phyloP scores from a whole-genome alignment of 2,888 invertebrate genomes.

The Nomada hirtipes region DNA sequence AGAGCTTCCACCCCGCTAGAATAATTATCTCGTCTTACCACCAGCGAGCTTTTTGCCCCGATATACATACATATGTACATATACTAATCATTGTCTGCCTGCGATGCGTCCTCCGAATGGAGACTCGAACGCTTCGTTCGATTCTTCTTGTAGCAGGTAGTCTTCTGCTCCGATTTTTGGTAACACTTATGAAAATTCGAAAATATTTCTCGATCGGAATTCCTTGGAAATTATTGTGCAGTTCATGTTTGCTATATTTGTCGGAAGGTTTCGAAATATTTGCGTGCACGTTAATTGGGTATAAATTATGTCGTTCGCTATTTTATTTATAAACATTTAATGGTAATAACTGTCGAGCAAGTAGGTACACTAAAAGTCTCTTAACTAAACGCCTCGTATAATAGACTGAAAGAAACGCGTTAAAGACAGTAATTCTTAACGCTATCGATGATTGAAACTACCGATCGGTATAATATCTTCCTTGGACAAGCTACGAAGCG shows the following conservation, averaged over 20 bases:
- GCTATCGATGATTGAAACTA: no score
- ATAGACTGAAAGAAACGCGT: no score
- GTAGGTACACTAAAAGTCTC: neutral
- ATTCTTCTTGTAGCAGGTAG: neutral
- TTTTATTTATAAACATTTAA: neutral
- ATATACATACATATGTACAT: constrained; percentile 15
- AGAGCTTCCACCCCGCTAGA: constrained; percentile 67
- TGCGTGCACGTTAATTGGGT: no score
- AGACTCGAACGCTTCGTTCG: neutral
- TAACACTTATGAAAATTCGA: neutral
- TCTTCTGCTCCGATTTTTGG: constrained; percentile 1
- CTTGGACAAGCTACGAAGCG: neutral
- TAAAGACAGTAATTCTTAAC: no score
- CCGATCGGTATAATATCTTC: neutral
- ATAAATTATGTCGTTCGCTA: no score
- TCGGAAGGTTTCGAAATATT: no score
- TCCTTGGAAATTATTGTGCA: neutral
- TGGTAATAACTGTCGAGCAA: neutral
- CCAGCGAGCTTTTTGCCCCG: constrained; percentile 65
- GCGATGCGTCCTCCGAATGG: neutral
- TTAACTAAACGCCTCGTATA: no score
- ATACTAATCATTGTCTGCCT: neutral
- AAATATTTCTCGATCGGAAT: neutral
- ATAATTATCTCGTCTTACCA: constrained; percentile 74
- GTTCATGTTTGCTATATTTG: no score